Evolutionary conservation across 2,888 invertebrate genomes (phyloP).

Genomic region (Scaptodrosophila latifasciaeformis): DNA sequence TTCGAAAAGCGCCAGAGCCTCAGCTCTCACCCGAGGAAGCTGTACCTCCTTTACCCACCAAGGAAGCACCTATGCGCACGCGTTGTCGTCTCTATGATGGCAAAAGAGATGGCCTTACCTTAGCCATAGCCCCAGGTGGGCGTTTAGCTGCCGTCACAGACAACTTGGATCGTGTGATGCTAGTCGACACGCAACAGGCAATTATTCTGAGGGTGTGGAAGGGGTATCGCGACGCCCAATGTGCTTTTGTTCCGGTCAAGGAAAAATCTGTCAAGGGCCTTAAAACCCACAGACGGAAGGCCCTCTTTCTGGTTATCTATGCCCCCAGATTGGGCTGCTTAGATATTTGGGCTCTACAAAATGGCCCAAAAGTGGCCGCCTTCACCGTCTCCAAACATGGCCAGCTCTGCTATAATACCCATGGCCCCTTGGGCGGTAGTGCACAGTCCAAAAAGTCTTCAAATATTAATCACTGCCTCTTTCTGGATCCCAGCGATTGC

Average conservation of each 20-base stretch:
- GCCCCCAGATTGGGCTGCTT: slow-evolving; percentile 93
- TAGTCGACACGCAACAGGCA: slow-evolving; percentile 88
- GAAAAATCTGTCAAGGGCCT: slow-evolving; percentile 77
- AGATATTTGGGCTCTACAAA: slow-evolving; percentile 94
- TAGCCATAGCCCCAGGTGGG: slow-evolving; percentile 84
- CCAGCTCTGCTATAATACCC: slow-evolving; percentile 85
- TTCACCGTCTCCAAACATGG: slow-evolving; percentile 93
- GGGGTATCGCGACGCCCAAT: slow-evolving; percentile 96
- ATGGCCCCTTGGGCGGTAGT: slow-evolving; percentile 83
- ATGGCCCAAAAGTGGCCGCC: slow-evolving; percentile 91
- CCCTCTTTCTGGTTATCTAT: slow-evolving; percentile 92
- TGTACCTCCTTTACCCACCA: slow-evolving; percentile 65
- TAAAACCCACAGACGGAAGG: slow-evolving; percentile 75
- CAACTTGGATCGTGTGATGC: slow-evolving; percentile 88
- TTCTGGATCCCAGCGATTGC: slow-evolving; percentile 87
- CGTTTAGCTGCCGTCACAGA: slow-evolving; percentile 89
- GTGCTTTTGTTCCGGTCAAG: slow-evolving; percentile 91
- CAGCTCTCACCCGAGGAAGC: slow-evolving; percentile 56
- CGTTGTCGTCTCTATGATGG: slow-evolving; percentile 89
- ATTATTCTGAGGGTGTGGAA: slow-evolving; percentile 92
- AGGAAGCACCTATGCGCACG: slow-evolving; percentile 82
- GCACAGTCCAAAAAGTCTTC: slow-evolving; percentile 75
- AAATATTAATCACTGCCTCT: slow-evolving; percentile 82
- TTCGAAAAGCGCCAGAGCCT: slow-evolving; percentile 74
- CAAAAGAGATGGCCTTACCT: slow-evolving; percentile 83